phyloP scores from a whole-genome alignment of 2,797 vertebrate genomes.

The Rousettus madagascariensis region DNA sequence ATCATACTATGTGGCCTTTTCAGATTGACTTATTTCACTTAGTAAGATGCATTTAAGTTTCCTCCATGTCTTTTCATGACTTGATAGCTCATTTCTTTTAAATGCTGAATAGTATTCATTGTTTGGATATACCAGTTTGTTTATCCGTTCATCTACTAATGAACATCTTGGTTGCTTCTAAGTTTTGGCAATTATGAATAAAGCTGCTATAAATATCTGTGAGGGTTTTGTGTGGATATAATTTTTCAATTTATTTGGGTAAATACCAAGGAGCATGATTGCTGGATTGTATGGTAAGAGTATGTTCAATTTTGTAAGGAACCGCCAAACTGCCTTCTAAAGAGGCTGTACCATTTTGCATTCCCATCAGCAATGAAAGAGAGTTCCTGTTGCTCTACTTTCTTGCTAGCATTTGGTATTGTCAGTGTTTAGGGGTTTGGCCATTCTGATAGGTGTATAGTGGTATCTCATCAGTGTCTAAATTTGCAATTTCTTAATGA shows the following conservation, averaged over 20 bases:
- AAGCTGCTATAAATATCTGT: neutral
- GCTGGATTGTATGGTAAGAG: neutral
- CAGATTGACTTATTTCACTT: neutral
- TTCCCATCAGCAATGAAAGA: neutral
- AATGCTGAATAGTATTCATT: neutral
- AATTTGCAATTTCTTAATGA: neutral
- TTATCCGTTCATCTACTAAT: neutral
- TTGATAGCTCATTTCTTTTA: neutral
- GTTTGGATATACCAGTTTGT: neutral
- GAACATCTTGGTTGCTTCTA: neutral
- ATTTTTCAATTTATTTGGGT: neutral
- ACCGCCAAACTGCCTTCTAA: neutral
- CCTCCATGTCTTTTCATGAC: neutral
- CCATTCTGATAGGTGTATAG: neutral
- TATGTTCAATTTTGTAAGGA: neutral
- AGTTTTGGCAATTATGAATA: constrained; percentile 14
- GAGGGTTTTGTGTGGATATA: neutral
- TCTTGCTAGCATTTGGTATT: neutral
- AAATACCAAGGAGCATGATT: neutral
- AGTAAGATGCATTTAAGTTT: neutral
- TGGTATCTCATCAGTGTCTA: neutral
- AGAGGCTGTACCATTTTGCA: neutral
- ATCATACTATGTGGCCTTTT: neutral
- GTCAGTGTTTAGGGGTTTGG: neutral
- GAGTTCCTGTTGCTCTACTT: neutral